Base-by-base conservation (phyloP, 2,888 invertebrate species). In the Carpatolechia fugitivella region DNA sequence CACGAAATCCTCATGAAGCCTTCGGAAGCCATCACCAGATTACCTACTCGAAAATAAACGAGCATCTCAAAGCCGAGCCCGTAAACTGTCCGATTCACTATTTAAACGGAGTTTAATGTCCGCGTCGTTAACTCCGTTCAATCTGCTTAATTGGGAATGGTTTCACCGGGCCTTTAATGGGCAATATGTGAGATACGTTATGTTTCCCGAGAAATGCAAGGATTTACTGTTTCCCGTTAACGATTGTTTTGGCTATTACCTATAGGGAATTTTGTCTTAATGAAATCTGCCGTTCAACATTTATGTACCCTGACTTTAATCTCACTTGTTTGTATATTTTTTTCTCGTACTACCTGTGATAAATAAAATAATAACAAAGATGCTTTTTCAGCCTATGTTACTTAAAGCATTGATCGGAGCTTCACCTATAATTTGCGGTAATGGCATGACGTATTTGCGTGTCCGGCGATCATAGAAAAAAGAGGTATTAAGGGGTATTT, bases 121-220 rank as follows among this genome's bases (percentile, higher is more conserved):
- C 65, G 64, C 63, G 77, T 77, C 82, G 80, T 79, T 80, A 82
- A 85, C 83, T 80, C 74, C 64, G 74, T 78, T 81, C 85, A 86
- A 86, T 86, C 85, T 85, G 86, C 83, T 86, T 86, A 86, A 86
- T 86, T 86, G 85, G 79, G 81, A 85, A 82, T 76, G 78, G 84
- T 79, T 75, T 72, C 71, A 74, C 74, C 73, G 71, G 75, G 74
- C 68, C 72, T 74, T 82, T 82, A 80, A 80, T 70, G 68, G 71
- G 61, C 65, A 64, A 70, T 74, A 71, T 72, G 74, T 75, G 72
- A 72, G 67, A 59, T 55, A 55, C 44, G 56, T 55, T 55, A 59
- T 54, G 41, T 49, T 56, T 55, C 55, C 49, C 40, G 53, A 55
- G 59, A 49, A 56, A 57, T 52, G 52, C 48, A 49, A 53, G 56